Evolutionary conservation across 2,888 invertebrate genomes (phyloP), one percentile per base, ranked within the genome.

Genomic region (Erannis defoliaria): DNA sequence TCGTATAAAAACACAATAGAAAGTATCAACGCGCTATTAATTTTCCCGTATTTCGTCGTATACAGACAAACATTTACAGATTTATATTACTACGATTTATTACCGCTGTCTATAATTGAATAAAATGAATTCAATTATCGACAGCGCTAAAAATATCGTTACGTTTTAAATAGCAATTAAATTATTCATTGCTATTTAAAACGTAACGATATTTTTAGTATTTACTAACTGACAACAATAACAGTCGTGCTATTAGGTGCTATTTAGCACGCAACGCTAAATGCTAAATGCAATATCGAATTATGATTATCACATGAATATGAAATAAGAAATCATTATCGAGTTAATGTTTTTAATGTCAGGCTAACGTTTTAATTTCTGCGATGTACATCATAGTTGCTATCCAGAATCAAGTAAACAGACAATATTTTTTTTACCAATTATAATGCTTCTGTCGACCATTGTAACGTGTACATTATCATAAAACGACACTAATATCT

Each of bases 1-100:
- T 63, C 42, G 58, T 56, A 58, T 26, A 67, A 66, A 66, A 64
- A 64, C 18, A 55, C 56, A 58, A 48, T 66, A 67, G 70, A 70
- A 70, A 70, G 67, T 64, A 62, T 62, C 56, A 48, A 62, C 56
- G 33, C 42, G 9, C n/a, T 31, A 19, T 26, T 38, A 46, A 48
- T 45, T 55, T 55, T 50, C 48, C 35, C 42, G 19, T 62, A 46
- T 46, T 43, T 51, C 26, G 21, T 31, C 40, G 18, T 40, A 50
- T 31, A 50, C 38, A 62, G 14, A 18, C 51, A 62, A 55, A 50
- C 46, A 62, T 56, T 38, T 26, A 43, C 31, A 45, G 40, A 51
- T 54, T 60, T 54, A 53, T 48, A 53, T 48, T 38, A 19, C 33
- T 50, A 14, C 46, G 46, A 61, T 50, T 55, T 55, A 62, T 40